Evolutionary conservation across 2,888 invertebrate species (phyloP).

Genomic region (Smittia sp.): DNA sequence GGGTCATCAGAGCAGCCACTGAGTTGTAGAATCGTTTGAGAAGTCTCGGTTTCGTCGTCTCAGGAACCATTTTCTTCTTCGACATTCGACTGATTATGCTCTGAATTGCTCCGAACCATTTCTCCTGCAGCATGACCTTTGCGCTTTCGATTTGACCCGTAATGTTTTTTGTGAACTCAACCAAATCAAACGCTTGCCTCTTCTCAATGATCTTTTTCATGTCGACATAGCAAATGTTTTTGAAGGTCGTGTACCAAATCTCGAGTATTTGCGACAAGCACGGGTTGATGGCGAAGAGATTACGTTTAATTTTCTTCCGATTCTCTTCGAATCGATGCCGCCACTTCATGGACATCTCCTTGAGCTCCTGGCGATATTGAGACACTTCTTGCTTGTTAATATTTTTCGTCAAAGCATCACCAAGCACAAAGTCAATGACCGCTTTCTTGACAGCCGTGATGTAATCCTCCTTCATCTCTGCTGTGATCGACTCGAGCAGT

Average conservation of each 20-base stretch:
- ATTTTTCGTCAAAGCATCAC: slow-evolving; percentile 61
- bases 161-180: slow-evolving; percentile 51
- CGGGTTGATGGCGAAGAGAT: slow-evolving; percentile 74
- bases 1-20: slow-evolving; percentile 82
- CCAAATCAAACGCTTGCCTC: slow-evolving; percentile 50
- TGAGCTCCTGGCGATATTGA: slow-evolving; percentile 59
- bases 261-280: slow-evolving; percentile 76
- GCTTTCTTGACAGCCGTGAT: slow-evolving; percentile 86
- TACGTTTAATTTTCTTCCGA: slow-evolving; percentile 57
- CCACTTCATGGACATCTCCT: slow-evolving; percentile 66
- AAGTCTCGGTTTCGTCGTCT: slow-evolving; percentile 61
- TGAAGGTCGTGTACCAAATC: slow-evolving; percentile 77
- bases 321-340: slow-evolving; percentile 57
- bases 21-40: slow-evolving; percentile 80
- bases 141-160: slow-evolving; percentile 65
- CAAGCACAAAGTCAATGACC: slow-evolving; percentile 86
- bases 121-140: slow-evolving; percentile 62
- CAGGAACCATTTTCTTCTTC: slow-evolving; percentile 67
- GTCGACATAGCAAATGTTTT: slow-evolving; percentile 53
- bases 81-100: slow-evolving; percentile 57
- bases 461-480: slow-evolving; percentile 83
- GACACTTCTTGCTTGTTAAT: slow-evolving; percentile 56
- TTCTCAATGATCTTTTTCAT: slow-evolving; percentile 50
- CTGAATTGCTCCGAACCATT: slow-evolving; percentile 53
- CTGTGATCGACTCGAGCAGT: slow-evolving; percentile 61